phyloP scores from a whole-genome alignment of 2,888 invertebrate species.

The Gortyna flavago region DNA sequence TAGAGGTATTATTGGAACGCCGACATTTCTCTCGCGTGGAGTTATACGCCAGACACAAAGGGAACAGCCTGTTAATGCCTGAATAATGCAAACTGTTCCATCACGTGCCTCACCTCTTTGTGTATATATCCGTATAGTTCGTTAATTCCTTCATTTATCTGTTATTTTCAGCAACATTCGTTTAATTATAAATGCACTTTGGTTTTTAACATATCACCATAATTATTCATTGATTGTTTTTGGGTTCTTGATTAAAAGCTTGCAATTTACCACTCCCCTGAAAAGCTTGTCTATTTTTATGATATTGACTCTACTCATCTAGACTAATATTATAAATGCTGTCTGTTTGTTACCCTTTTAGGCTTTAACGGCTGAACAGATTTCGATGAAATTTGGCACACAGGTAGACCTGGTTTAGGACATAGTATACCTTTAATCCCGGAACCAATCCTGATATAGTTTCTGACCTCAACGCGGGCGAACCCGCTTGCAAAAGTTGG shows the following conservation, averaged over 20 bases:
- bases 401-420: background rate
- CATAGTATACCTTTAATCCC: no score
- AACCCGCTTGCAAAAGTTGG: no score
- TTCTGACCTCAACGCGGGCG: background rate
- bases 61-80: slow-evolving; percentile 60
- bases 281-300: background rate
- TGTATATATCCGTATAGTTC: slow-evolving; percentile 43
- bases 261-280: background rate
- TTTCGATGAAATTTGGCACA: background rate
- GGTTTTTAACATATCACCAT: background rate
- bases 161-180: slow-evolving; percentile 13
- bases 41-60: slow-evolving; percentile 33
- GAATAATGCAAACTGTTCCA: slow-evolving; percentile 70
- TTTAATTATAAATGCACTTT: background rate
- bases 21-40: slow-evolving; percentile 23
- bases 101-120: slow-evolving; percentile 46
- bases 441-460: background rate
- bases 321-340: background rate
- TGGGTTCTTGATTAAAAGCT: background rate
- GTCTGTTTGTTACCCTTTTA: background rate
- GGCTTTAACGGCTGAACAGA: background rate
- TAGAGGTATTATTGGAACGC: slow-evolving; percentile 35
- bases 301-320: background rate
- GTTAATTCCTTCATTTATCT: slow-evolving; percentile 45
- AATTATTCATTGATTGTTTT: background rate